Evolutionary conservation across 1,140 invertebrate species (phyloP), one percentile per base, ranked within the genome.

Genomic region (Polyergus mexicanus): DNA sequence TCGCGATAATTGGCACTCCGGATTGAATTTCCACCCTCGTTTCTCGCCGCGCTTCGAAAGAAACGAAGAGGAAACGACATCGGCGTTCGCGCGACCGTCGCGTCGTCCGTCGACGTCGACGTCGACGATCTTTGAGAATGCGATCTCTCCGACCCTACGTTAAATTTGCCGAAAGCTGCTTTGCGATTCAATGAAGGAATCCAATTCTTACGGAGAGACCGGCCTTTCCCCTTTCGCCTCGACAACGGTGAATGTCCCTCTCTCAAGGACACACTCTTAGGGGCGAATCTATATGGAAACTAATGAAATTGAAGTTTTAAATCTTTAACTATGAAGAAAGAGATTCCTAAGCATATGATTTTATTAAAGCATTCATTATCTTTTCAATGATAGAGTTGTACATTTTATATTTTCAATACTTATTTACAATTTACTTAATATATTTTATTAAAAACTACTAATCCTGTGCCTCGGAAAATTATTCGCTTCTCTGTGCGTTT

Each of bases 121-220:
- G 65, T 44, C 87, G 83, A 72, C 78, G 58, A 74, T 63, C 76
- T 83, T 11, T 72, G 32, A 47, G 88, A 80, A 85, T 88, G 86
- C 88, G 63, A 77, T 84, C 65, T 60, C 72, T 81, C 89, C 84
- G 86, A 81, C 83, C 69, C 83, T 71, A 87, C 89, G 89, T 91
- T 91, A 90, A 91, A 90, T 90, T 90, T 86, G 84, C 60, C 84
- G 89, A 88, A 90, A 78, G 75, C 86, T 91, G 66, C 86, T 91
- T 91, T 91, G 89, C 89, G 90, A 91, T 91, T 91, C 89, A 91
- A 91, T 91, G 89, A 87, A 91, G 86, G 89, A 86, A 91, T 91
- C 84, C 80, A 87, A 90, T 91, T 71, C 89, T 88, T 77, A 72
- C 58, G 75, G 85, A 72, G 22, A 88, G 75, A 19, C 62, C 32